These are phyloP conservation scores for Paguma larvata DNA, from an alignment of 2,797 vertebrate genomes.

Conservation along the genomic window DNA sequence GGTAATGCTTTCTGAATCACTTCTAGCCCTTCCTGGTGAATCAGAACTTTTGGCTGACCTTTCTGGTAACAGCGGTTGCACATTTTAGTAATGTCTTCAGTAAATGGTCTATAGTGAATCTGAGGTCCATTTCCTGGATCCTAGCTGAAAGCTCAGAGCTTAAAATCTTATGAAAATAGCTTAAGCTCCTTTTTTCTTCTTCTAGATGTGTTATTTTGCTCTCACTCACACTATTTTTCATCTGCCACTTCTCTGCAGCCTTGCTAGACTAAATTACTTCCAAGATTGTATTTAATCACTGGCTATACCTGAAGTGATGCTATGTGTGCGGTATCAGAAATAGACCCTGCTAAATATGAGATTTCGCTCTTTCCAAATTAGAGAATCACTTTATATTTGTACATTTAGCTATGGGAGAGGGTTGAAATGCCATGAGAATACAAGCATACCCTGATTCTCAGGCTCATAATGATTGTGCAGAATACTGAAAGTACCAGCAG, in stretches of 20 bases:
- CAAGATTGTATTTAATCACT: constrained; percentile 43
- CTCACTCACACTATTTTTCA: background rate
- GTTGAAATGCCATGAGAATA: background rate
- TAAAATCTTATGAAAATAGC: background rate
- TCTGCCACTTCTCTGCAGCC: background rate
- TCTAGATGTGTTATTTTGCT: background rate
- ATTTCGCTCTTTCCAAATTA: constrained; percentile 41
- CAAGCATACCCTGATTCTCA: background rate
- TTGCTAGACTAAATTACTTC: background rate
- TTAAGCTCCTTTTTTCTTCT: background rate
- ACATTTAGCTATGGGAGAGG: background rate
- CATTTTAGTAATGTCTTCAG: background rate
- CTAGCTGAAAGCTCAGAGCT: background rate
- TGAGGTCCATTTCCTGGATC: background rate
- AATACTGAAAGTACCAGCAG: background rate
- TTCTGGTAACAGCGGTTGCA: background rate
- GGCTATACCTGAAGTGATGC: constrained; percentile 8
- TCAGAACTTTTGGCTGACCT: background rate
- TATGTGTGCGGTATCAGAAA: constrained; percentile 19
- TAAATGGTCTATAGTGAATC: background rate
- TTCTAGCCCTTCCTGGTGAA: background rate
- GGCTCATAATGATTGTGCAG: background rate
- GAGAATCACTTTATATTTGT: constrained; percentile 7
- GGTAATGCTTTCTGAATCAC: background rate
- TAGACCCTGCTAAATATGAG: constrained; percentile 26